Evolutionary conservation across 1,140 invertebrate species (phyloP).

Genomic region (roundworm (Caenorhabditis elegans)): DNA sequence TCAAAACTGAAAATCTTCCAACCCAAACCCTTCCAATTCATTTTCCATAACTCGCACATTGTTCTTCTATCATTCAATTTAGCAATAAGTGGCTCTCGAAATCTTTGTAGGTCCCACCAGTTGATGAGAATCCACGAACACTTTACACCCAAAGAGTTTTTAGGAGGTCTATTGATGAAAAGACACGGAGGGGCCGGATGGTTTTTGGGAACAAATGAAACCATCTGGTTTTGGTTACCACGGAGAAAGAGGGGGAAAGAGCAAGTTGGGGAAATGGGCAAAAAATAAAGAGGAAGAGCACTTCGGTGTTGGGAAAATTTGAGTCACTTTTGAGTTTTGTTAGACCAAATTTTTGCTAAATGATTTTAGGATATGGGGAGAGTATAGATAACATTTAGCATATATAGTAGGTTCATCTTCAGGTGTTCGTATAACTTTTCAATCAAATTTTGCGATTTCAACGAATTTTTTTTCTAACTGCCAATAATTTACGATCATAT

Average conservation of each 20-base stretch:
- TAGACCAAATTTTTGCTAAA: not conserved
- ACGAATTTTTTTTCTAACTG: too few species aligned
- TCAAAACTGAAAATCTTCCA: not conserved
- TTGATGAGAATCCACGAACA: not conserved
- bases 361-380: too few species aligned
- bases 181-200: not conserved
- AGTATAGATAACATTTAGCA: too few species aligned
- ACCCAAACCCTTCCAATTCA: not conserved
- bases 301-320: not conserved
- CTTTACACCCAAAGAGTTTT: not conserved
- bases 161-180: not conserved
- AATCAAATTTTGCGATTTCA: too few species aligned
- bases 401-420: too few species aligned
- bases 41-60: not conserved
- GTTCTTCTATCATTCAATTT: not conserved
- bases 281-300: not conserved
- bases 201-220: not conserved
- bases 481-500: too few species aligned
- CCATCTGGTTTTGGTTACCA: conserved; percentile 21
- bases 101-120: not conserved
- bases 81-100: conserved; percentile 1
- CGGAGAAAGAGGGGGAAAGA: too few species aligned
- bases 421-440: too few species aligned
- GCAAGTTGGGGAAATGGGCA: not conserved
- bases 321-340: not conserved